Evolutionary conservation across 2,797 vertebrate species (phyloP).

Genomic region (Coluber constrictor): DNA sequence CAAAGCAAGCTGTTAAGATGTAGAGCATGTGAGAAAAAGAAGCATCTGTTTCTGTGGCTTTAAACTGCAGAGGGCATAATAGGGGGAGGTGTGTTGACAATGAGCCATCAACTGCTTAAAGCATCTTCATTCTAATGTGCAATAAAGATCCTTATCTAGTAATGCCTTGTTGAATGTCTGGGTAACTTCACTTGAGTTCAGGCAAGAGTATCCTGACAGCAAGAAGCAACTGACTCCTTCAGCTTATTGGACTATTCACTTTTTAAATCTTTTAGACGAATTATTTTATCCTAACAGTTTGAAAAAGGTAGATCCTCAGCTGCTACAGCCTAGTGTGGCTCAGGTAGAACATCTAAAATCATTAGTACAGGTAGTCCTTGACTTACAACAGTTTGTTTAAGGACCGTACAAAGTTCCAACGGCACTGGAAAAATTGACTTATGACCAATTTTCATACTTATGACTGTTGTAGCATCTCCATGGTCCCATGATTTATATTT

Average conservation of each 20-base stretch:
- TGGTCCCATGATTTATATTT: no score
- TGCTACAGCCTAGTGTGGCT: no score
- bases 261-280: not conserved
- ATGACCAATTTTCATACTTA: no score
- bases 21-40: not conserved
- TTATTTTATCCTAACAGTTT: not conserved
- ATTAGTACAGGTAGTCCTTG: no score
- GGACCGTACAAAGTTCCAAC: no score
- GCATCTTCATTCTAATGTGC: not conserved
- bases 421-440: no score
- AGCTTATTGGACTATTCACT: not conserved
- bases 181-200: not conserved
- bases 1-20: not conserved
- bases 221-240: not conserved
- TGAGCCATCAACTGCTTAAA: not conserved
- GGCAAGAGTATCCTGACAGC: not conserved
- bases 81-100: not conserved
- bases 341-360: not conserved
- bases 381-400: no score
- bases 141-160: not conserved
- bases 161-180: not conserved
- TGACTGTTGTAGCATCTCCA: no score
- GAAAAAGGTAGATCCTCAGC: not conserved
- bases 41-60: not conserved
- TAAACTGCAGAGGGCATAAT: not conserved